Evolutionary conservation across 2,797 vertebrate genomes (phyloP).

Genomic region (Cottoperca gobio): DNA sequence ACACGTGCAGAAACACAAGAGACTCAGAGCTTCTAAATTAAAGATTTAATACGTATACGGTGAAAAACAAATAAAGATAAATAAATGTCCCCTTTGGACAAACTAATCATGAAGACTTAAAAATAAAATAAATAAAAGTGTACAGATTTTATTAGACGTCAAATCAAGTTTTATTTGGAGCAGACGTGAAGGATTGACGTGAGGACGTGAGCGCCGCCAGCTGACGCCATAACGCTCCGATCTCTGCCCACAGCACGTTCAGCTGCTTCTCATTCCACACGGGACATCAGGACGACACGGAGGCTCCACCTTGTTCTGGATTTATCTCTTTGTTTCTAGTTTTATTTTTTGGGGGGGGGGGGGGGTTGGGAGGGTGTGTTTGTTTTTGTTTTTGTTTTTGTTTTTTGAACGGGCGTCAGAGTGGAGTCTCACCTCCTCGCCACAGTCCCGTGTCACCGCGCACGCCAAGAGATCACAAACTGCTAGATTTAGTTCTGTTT

Average conservation of each 20-base stretch:
- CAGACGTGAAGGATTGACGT: slow-evolving; percentile 90
- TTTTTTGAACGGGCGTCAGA: slow-evolving; percentile 11
- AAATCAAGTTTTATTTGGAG: slow-evolving; percentile 88
- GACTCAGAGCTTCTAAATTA: slow-evolving; percentile 83
- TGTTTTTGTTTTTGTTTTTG: background rate
- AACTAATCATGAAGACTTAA: slow-evolving; percentile 82
- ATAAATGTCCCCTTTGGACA: slow-evolving; percentile 84
- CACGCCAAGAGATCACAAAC: slow-evolving; percentile 84
- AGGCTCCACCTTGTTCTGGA: slow-evolving; percentile 67
- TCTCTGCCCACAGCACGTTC: slow-evolving; percentile 72
- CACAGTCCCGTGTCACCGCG: slow-evolving; percentile 47
- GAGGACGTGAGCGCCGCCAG: slow-evolving; percentile 87
- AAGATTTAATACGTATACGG: slow-evolving; percentile 82
- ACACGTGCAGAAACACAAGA: slow-evolving; percentile 59
- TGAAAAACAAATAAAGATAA: slow-evolving; percentile 58
- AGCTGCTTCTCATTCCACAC: slow-evolving; percentile 80
- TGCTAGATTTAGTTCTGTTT: slow-evolving; percentile 57
- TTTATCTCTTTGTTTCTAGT: slow-evolving; percentile 35
- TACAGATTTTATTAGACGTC: slow-evolving; percentile 86
- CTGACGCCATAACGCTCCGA: slow-evolving; percentile 85
- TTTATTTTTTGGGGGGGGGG: background rate
- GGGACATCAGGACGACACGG: slow-evolving; percentile 82
- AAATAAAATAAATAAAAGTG: slow-evolving; percentile 76
- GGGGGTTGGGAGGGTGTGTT: background rate
- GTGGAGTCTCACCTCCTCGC: slow-evolving; percentile 9